Evolutionary conservation across 1,140 invertebrate species (phyloP).

Genomic region (Choristoneura fumiferana): DNA sequence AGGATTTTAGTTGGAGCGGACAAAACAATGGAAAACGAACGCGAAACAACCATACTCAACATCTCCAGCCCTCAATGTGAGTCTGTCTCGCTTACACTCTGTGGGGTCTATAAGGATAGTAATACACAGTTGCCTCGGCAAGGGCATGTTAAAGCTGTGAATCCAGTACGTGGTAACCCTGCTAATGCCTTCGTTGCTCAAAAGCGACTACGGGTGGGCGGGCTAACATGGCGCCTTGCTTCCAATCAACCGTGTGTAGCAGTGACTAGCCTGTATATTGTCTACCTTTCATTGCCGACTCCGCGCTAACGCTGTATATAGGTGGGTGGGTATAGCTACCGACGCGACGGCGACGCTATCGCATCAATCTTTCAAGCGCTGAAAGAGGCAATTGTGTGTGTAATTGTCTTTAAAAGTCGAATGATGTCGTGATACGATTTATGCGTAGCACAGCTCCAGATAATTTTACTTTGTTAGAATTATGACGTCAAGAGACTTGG

Average conservation of each 20-base stretch:
- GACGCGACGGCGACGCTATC: neutral
- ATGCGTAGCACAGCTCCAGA: neutral
- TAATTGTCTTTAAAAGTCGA: conserved; percentile 2
- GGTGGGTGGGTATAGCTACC: neutral
- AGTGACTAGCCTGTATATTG: neutral
- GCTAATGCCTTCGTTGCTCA: neutral
- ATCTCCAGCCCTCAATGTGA: too few species aligned
- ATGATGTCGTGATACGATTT: neutral
- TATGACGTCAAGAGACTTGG: too few species aligned
- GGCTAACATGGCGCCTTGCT: conserved; percentile 4
- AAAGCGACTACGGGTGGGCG: conserved; percentile 9
- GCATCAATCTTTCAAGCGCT: conserved; percentile 8
- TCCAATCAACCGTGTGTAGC: conserved; percentile 8
- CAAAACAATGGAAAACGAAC: conserved; percentile 1
- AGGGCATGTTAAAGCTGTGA: neutral
- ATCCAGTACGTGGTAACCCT: neutral
- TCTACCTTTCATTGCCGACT: neutral
- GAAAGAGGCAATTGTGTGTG: neutral
- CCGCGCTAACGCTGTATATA: neutral
- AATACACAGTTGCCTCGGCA: neutral
- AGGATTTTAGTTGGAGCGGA: neutral
- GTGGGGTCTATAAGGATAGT: too few species aligned
- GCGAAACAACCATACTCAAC: neutral
- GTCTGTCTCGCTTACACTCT: too few species aligned
- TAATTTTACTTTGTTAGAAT: too few species aligned